These are phyloP conservation scores for Aselliscus stoliczkanus DNA, from an alignment of 2,797 vertebrate species.

Conservation along the genomic window DNA sequence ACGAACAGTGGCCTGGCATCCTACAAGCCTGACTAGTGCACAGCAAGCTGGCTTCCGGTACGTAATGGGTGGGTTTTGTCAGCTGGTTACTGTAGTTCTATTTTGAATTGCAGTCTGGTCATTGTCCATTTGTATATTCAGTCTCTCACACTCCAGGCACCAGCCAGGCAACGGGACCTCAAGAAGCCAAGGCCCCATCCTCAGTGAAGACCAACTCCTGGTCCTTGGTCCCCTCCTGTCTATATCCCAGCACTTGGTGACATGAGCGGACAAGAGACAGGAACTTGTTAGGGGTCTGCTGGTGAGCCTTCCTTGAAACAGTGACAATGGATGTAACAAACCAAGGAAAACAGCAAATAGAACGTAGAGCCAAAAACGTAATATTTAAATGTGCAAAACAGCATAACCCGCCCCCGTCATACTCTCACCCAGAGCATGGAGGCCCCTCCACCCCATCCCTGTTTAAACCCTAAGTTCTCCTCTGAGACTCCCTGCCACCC, in stretches of 20 bases:
- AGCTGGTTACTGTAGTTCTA: not conserved
- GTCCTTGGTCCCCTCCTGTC: not conserved
- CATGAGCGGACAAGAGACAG: not conserved
- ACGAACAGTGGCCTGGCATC: not conserved
- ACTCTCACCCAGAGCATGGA: not conserved
- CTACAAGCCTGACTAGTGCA: not conserved
- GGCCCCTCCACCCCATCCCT: not conserved
- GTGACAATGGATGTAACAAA: not conserved
- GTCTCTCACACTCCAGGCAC: not conserved
- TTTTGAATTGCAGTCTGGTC: not conserved
- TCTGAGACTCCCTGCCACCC: not conserved
- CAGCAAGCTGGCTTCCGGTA: not conserved
- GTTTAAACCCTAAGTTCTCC: not conserved
- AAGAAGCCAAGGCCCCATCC: not conserved
- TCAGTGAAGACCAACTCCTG: not conserved
- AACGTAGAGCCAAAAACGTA: not conserved
- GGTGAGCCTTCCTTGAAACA: not conserved
- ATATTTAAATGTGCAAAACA: not conserved
- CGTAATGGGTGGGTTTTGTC: too few relatives aligned
- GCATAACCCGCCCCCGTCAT: not conserved
- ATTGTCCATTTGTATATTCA: not conserved
- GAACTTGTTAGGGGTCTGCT: not conserved
- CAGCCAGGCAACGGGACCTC: not conserved
- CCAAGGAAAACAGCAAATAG: not conserved
- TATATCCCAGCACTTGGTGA: not conserved